These are phyloP conservation scores for Cydia fagiglandana DNA, from an alignment of 1,140 invertebrate genomes.

Conservation along the genomic window DNA sequence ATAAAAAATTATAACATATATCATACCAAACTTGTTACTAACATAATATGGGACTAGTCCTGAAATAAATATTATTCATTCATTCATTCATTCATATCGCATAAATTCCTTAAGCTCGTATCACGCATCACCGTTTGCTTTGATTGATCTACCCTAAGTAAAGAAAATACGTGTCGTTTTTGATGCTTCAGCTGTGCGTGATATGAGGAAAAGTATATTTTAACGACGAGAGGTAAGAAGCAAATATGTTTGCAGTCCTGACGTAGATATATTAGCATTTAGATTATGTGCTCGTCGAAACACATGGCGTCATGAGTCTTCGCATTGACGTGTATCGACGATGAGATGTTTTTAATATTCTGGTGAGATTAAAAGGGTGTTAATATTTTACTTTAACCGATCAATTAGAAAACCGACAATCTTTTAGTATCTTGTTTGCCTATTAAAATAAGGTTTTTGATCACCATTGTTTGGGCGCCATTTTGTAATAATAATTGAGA, in stretches of 20 bases:
- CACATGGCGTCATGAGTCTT: constrained; percentile 37
- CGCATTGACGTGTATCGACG: constrained; percentile 15
- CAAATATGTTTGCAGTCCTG: constrained; percentile 35
- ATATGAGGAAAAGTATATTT: constrained; percentile 19
- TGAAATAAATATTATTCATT: no score
- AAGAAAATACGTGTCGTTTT: constrained; percentile 16
- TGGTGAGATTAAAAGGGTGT: constrained; percentile 12
- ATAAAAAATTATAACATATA: not conserved
- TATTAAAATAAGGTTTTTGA: not conserved
- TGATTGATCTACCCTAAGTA: constrained; percentile 10
- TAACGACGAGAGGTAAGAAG: constrained; percentile 18
- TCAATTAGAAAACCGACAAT: not conserved
- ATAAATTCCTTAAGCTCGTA: constrained; percentile 2
- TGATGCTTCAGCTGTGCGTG: not conserved
- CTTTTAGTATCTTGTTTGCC: not conserved
- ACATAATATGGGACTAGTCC: no score
- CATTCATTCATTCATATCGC: no score
- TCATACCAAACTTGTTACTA: no score
- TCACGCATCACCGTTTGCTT: constrained; percentile 4
- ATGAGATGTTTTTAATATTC: constrained; percentile 20
- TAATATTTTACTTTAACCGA: not conserved
- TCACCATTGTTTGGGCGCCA: not conserved
- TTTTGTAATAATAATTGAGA: not conserved
- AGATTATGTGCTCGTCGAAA: constrained; percentile 47
- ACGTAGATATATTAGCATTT: constrained; percentile 53